Base-by-base conservation (phyloP, 2,888 invertebrate genomes). In the Entomobrya proxima region DNA sequence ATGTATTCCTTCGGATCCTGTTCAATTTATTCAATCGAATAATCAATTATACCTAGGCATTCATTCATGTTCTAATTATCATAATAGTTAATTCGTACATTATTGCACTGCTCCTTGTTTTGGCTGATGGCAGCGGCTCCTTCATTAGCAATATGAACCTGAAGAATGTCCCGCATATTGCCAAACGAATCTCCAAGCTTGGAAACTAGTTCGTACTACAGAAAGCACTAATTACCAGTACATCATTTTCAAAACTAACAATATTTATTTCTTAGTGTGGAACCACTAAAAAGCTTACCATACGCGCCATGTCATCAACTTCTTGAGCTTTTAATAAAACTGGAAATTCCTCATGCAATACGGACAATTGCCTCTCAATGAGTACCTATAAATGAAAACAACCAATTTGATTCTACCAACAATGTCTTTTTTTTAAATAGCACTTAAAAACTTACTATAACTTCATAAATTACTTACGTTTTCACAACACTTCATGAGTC, bases 1-100 rank as follows among this genome's bases (percentile, higher is more conserved):
- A 87, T 79, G 27, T 86, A 87, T 4, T 75, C 47, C 37, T 80
- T 75, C 4, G 87, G 87, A 18, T 87, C 87, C 79, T 87, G 37
- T 7, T 35, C 50, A 72, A 32, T 40, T 27, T 72, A 27, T 47
- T 5, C 13, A 30, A 11, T 44, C 13, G n/a, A n/a, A n/a, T n/a
- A n/a, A n/a, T 37, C 44, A 69, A 24, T 40, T 40, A n/a, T 44
- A 40, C 7, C 7, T 18, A 64, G 44, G 4, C 44, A 7, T 40
- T 21, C 2, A 67, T 37, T 27, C 13, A 15, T 61, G 11, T 11
- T 7, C 5, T 21, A 61, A 61, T 24, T 5, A 52, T 7, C 18
- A 27, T 61, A 21, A 27, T 7, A 61, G 9, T 61, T 9, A 6
- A 21, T 61, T 21, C 21, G 35, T 81, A 86, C 86, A 15, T 50